A percentile compares a stretch with the other conserved stretches of the same genome.
Conservation (phyloP, 2,113 vertebrate genomes). For the Chitala chitala region DNA sequence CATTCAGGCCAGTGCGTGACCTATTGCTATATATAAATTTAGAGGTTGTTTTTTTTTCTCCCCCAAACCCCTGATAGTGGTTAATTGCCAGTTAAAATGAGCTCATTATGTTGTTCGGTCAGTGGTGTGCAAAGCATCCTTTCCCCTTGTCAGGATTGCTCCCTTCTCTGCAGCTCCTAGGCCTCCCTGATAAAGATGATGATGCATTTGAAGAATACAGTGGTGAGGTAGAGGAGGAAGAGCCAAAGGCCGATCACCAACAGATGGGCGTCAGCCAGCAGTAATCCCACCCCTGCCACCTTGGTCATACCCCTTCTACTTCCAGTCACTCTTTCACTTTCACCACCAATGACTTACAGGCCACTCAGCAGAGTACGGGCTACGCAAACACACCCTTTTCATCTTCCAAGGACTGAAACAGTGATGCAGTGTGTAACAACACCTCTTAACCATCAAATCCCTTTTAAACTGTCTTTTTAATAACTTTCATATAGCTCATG, state of each 20-base stretch:
- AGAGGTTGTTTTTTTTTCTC: not conserved
- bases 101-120: not conserved
- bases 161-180: constrained; percentile 70
- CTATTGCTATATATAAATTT: not conserved
- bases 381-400: not conserved
- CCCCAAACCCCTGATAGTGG: too few species aligned
- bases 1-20: constrained; percentile 87
- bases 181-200: constrained; percentile 91
- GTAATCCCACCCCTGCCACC: constrained; percentile 57
- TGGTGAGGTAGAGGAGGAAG: constrained; percentile 85
- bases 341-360: not conserved
- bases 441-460: too few species aligned
- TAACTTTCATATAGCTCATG: too few species aligned
- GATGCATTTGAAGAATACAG: constrained; percentile 94
- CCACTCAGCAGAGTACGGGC: not conserved
- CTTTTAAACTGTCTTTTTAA: too few species aligned
- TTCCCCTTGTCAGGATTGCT: not conserved
- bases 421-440: too few species aligned
- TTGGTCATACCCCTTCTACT: not conserved
- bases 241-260: constrained; percentile 92
- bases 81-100: not conserved
- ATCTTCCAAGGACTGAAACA: too few species aligned
- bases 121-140: not conserved
- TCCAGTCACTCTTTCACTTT: not conserved
- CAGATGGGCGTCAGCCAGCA: constrained; percentile 98